A percentile compares a stretch with the other conserved stretches of the same genome.
Conservation (phyloP, 2,888 invertebrate species). For the Megaustenia siamemsis region DNA sequence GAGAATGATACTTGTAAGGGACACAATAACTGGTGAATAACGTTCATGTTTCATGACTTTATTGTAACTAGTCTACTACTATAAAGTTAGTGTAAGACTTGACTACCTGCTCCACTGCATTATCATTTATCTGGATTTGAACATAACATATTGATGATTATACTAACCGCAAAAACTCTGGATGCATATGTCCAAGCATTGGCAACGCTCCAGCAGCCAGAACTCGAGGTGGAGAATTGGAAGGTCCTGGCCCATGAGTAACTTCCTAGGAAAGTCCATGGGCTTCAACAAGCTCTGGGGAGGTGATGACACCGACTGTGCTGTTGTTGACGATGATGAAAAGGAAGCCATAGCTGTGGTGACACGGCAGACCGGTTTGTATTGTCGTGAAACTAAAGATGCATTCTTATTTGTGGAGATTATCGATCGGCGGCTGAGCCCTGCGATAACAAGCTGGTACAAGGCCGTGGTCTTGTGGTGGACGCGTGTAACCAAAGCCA, state of each 20-base stretch:
- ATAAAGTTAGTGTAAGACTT: too few species aligned
- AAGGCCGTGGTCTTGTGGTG: background rate
- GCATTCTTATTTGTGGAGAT: slow-evolving; percentile 2
- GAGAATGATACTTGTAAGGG: too few species aligned
- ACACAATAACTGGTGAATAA: too few species aligned
- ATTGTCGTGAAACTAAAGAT: background rate
- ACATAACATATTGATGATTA: too few species aligned
- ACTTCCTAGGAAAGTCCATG: slow-evolving; percentile 83
- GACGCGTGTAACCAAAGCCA: background rate
- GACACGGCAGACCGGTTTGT: background rate
- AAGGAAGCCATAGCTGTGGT: slow-evolving; percentile 35
- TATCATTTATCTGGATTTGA: too few species aligned
- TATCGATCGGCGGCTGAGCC: slow-evolving; percentile 1
- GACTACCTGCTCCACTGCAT: too few species aligned
- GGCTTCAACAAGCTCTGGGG: slow-evolving; percentile 72
- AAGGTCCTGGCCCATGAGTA: slow-evolving; percentile 88
- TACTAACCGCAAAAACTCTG: too few species aligned
- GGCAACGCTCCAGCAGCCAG: slow-evolving; percentile 84
- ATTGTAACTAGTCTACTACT: too few species aligned
- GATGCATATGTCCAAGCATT: slow-evolving; percentile 87
- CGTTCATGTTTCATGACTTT: too few species aligned
- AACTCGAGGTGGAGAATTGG: slow-evolving; percentile 86
- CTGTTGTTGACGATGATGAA: slow-evolving; percentile 30
- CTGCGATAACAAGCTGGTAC: background rate
- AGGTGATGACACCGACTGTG: slow-evolving; percentile 56